Evolutionary conservation across 2,888 invertebrate genomes (phyloP).

Genomic region (Laothoe populi): DNA sequence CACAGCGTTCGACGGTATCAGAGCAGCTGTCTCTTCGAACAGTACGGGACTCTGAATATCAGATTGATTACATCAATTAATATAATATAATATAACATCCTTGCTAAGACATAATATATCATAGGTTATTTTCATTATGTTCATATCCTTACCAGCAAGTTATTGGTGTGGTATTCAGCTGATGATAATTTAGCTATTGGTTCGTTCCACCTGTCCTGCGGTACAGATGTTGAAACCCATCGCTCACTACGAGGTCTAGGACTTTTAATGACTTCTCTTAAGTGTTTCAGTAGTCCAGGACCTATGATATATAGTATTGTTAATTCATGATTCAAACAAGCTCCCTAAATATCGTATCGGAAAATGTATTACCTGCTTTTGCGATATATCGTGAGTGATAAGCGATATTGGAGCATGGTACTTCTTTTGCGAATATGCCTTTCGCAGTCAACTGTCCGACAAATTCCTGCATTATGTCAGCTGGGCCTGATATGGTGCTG

Average conservation of each 20-base stretch:
- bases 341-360: background rate
- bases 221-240: conserved; percentile 93
- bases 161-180: conserved; percentile 93
- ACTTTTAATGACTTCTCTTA: conserved; percentile 84
- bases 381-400: conserved; percentile 93
- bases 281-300: conserved; percentile 83
- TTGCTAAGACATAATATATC: no score
- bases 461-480: conserved; percentile 82
- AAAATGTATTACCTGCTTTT: conserved; percentile 68
- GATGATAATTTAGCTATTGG: conserved; percentile 82
- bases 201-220: conserved; percentile 84
- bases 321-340: background rate
- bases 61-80: conserved; percentile 13
- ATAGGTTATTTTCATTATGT: background rate
- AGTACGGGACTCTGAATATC: conserved; percentile 80
- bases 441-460: conserved; percentile 67
- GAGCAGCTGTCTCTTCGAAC: conserved; percentile 90
- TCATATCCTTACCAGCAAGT: conserved; percentile 84
- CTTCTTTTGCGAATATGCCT: conserved; percentile 54
- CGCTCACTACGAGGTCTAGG: conserved; percentile 86
- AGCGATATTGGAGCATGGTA: conserved; percentile 90
- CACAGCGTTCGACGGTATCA: conserved; percentile 91
- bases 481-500: conserved; percentile 90
- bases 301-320: no score
- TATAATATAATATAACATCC: background rate